Conservation (phyloP, 1,140 invertebrate species). For the Apis dorsata region DNA sequence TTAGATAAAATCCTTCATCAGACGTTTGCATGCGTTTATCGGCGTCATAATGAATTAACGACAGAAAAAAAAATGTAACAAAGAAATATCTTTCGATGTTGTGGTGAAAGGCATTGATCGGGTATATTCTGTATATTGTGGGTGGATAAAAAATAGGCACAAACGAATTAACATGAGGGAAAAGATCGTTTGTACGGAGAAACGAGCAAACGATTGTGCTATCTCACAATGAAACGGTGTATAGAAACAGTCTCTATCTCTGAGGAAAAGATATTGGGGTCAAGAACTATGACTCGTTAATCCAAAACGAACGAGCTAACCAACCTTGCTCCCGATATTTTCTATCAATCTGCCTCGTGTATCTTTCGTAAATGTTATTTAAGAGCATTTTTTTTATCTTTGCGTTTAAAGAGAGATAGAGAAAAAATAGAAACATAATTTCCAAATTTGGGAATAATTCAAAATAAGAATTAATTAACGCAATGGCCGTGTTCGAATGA, state of each 20-base stretch:
- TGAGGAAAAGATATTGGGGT: constrained; percentile 26
- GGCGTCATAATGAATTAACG: too few relatives aligned
- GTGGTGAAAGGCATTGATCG: neutral
- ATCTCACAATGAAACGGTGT: neutral
- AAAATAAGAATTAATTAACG: too few relatives aligned
- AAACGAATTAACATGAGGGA: neutral
- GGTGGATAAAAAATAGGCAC: neutral
- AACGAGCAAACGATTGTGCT: neutral
- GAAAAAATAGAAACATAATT: too few relatives aligned
- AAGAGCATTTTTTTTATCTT: neutral
- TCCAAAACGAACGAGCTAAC: neutral
- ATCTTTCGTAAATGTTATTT: neutral
- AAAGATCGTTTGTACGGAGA: neutral
- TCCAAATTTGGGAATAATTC: too few relatives aligned
- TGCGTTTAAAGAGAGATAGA: too few relatives aligned
- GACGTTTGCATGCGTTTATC: neutral
- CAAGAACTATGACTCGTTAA: constrained; percentile 34
- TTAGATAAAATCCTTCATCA: too few relatives aligned
- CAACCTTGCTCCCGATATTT: neutral
- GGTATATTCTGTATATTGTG: neutral
- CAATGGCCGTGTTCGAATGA: too few relatives aligned
- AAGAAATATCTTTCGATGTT: neutral
- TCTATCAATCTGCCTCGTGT: neutral
- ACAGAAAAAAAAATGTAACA: neutral
- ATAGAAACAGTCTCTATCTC: constrained; percentile 13